Percentiles rank a stretch among this genome's conserved stretches.
Conservation (phyloP, 1,140 invertebrate species). For the Drosophila repleta region DNA sequence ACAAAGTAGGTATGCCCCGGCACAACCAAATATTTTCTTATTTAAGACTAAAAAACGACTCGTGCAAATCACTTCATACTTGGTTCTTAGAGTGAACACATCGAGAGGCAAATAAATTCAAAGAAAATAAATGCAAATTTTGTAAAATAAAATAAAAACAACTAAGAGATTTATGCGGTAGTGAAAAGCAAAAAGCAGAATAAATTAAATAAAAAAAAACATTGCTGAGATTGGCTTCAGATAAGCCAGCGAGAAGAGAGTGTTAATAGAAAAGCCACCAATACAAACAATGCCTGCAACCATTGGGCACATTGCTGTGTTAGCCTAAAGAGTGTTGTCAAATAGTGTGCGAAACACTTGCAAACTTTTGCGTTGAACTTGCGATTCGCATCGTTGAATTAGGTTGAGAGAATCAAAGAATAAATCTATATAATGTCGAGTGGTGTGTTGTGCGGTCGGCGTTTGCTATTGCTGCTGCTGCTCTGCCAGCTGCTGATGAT, state of each 20-base stretch:
- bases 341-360: neutral
- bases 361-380: neutral
- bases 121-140: constrained; percentile 36
- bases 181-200: neutral
- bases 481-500: constrained; percentile 43
- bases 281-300: constrained; percentile 10
- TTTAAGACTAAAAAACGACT: constrained; percentile 84
- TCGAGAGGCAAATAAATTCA: constrained; percentile 60
- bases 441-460: constrained; percentile 26
- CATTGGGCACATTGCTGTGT: constrained; percentile 12
- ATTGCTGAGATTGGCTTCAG: neutral
- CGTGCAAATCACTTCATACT: constrained; percentile 84
- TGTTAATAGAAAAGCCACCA: constrained; percentile 11
- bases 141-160: constrained; percentile 13
- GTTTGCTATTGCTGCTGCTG: constrained; percentile 37
- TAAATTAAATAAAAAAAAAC: constrained; percentile 15
- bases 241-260: constrained; percentile 1
- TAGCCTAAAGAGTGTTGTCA: neutral
- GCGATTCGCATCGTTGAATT: neutral
- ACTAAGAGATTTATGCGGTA: constrained; percentile 12
- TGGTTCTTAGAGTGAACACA: constrained; percentile 83
- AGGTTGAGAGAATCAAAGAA: neutral
- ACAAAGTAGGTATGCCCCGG: constrained; percentile 79
- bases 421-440: constrained; percentile 37
- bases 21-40: constrained; percentile 83